Percentiles rank a stretch among this genome's conserved stretches.
phyloP scores from a whole-genome alignment of 2,113 vertebrate species.

The Geothlypis trichas region DNA sequence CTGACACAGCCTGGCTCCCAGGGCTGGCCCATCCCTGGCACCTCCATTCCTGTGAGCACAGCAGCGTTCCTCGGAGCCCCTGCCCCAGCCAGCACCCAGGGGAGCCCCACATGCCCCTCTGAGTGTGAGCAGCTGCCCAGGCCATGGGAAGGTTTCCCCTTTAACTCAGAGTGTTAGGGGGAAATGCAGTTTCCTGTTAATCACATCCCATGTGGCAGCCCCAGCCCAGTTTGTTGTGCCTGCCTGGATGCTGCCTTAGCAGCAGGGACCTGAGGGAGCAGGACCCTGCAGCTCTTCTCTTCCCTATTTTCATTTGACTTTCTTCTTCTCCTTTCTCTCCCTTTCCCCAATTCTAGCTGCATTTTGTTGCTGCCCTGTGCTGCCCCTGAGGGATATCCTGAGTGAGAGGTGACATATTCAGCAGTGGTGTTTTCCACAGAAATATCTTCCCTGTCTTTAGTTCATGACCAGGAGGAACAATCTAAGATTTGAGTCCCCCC shows the following conservation, averaged over 20 bases:
- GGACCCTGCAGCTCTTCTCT: neutral
- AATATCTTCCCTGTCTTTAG: neutral
- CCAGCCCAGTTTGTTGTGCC: neutral
- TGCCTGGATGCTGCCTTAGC: neutral
- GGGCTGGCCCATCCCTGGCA: neutral
- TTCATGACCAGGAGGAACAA: neutral
- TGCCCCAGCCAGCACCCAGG: neutral
- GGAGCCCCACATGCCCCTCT: neutral
- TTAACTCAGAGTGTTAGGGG: neutral
- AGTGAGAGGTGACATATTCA: neutral
- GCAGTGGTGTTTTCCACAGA: neutral
- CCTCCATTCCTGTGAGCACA: neutral
- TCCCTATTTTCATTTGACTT: neutral
- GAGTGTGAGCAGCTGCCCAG: neutral
- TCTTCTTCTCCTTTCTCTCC: neutral
- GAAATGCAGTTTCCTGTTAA: neutral
- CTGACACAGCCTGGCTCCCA: neutral
- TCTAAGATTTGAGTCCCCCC: neutral
- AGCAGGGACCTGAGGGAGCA: neutral
- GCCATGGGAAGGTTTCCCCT: neutral
- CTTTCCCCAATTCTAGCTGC: neutral
- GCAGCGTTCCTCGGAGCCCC: rapidly evolving
- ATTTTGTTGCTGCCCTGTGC: neutral
- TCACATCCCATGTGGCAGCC: rapidly evolving
- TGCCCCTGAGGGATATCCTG: rapidly evolving